Percentiles rank a stretch among this genome's conserved stretches.
phyloP scores from a whole-genome alignment of 2,888 invertebrate species.

The Eristalis tenax region DNA sequence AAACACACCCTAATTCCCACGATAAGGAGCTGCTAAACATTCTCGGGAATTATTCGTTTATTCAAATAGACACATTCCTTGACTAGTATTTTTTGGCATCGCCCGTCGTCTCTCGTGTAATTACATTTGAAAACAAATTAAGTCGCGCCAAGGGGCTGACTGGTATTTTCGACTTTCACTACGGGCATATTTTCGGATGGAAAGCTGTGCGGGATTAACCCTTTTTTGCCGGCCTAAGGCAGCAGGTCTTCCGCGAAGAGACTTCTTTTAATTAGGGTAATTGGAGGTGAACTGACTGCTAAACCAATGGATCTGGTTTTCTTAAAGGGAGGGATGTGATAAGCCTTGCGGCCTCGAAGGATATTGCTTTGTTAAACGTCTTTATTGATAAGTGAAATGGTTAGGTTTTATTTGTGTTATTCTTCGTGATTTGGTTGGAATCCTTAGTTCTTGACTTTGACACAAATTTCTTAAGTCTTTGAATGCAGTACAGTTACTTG shows the following conservation, averaged over 20 bases:
- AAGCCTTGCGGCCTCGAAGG: no score
- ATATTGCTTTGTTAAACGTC: no score
- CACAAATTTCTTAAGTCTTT: no score
- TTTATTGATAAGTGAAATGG: no score
- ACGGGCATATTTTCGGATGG: neutral
- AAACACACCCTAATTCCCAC: neutral
- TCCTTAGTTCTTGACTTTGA: no score
- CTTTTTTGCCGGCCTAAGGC: neutral
- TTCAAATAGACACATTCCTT: conserved; percentile 37
- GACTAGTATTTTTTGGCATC: neutral
- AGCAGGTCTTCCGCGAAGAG: neutral
- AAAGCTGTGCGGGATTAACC: neutral
- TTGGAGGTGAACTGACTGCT: neutral
- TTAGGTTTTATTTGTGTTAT: no score
- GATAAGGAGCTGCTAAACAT: conserved; percentile 12
- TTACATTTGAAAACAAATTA: conserved; percentile 61
- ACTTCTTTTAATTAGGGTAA: conserved; percentile 2
- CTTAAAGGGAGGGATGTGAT: neutral
- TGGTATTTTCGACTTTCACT: neutral
- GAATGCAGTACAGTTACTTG: no score
- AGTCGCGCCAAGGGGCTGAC: neutral
- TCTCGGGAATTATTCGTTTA: conserved; percentile 34
- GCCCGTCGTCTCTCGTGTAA: conserved; percentile 16
- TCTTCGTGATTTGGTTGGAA: no score
- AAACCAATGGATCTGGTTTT: neutral